Conservation (phyloP, 2,113 vertebrate genomes). For the Burhinus oedicnemus region DNA sequence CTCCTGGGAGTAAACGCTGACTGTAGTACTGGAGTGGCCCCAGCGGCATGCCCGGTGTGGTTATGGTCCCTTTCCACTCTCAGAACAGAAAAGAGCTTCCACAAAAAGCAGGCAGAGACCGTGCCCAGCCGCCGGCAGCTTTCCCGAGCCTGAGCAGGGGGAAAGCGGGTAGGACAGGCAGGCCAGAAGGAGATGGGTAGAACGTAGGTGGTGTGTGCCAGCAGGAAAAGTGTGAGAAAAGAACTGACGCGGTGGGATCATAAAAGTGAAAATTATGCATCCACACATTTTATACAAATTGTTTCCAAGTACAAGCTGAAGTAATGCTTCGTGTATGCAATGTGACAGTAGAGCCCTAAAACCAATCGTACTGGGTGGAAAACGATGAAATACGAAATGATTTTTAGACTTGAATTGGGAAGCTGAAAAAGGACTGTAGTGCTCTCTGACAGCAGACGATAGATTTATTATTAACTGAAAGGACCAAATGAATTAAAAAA, state of each 20-base stretch:
- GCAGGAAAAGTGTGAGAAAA: background rate
- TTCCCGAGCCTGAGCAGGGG: background rate
- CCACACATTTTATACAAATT: background rate
- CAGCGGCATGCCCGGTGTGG: background rate
- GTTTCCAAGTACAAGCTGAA: background rate
- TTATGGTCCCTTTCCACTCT: background rate
- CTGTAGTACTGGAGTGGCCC: background rate
- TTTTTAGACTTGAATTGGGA: background rate
- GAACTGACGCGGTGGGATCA: background rate
- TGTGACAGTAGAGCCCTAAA: background rate
- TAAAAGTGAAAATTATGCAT: background rate
- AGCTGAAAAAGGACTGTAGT: background rate
- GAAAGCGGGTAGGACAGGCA: background rate
- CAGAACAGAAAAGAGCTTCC: background rate
- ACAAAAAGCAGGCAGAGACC: background rate
- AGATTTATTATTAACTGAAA: background rate
- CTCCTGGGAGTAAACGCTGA: background rate
- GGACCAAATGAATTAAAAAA: background rate
- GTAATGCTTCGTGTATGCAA: background rate
- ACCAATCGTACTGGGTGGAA: background rate
- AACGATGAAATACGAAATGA: background rate
- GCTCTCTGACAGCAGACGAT: background rate
- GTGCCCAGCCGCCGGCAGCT: background rate
- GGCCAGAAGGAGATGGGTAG: constrained; percentile 28
- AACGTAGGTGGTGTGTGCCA: background rate